A percentile compares a stretch with the other conserved stretches of the same genome.
phyloP scores from a whole-genome alignment of 2,888 invertebrate species.

The Neoscelio sp. region DNA sequence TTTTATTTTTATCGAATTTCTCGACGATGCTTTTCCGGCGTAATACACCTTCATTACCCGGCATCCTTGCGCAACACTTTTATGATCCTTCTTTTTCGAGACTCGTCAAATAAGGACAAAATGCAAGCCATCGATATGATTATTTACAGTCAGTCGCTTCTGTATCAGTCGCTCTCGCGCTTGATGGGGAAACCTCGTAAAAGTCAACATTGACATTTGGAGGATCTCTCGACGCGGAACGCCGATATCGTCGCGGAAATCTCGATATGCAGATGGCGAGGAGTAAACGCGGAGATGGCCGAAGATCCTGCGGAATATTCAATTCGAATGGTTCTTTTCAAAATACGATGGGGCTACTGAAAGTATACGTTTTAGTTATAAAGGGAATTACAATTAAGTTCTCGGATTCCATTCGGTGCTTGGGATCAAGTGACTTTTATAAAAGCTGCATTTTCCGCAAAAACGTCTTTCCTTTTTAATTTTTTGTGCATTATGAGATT shows the following conservation, averaged over 20 bases:
- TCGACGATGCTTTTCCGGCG: conserved; percentile 1
- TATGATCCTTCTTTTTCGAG: conserved; percentile 23
- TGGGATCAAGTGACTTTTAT: conserved; percentile 2
- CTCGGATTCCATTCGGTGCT: neutral
- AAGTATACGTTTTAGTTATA: conserved; percentile 19
- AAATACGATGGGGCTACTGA: conserved; percentile 26
- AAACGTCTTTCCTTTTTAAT: neutral
- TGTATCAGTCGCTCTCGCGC: conserved; percentile 2
- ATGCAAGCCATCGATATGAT: conserved; percentile 43
- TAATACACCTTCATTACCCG: conserved; percentile 51
- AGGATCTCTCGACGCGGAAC: conserved; percentile 53
- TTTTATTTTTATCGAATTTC: conserved; percentile 53
- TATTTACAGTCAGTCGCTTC: conserved; percentile 31
- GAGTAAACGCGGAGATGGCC: conserved; percentile 65
- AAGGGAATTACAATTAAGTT: conserved; percentile 22
- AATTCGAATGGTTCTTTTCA: conserved; percentile 24
- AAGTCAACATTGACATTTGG: conserved; percentile 56
- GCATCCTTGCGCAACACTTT: conserved; percentile 27
- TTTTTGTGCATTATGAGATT: too few species aligned
- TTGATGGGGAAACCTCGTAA: conserved; percentile 19
- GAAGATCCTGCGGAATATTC: conserved; percentile 49
- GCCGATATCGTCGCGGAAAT: conserved; percentile 74
- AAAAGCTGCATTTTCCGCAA: neutral
- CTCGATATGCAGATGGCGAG: conserved; percentile 78
- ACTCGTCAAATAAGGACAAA: conserved; percentile 24